Percentiles rank a stretch among this genome's conserved stretches.
phyloP scores from a whole-genome alignment of 2,888 invertebrate species.

The Epinotia ramella region DNA sequence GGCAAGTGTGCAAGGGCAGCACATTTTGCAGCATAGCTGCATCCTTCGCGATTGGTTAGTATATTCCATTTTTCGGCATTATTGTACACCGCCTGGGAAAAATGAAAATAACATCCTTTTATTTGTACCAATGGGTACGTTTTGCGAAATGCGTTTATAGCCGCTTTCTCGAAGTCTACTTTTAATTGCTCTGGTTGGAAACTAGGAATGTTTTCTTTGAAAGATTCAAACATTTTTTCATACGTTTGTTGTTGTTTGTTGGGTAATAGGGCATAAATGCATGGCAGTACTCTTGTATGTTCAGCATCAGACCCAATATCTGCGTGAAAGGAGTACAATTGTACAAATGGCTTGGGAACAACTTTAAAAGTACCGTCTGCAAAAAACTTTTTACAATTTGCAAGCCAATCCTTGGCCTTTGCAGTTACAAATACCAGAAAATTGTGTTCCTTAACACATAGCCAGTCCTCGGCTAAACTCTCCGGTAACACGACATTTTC shows the following conservation, averaged over 20 bases:
- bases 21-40: neutral
- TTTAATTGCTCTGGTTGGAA: constrained; percentile 25
- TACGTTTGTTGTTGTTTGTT: neutral
- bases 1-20: too few relatives aligned
- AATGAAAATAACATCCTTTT: constrained; percentile 10
- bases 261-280: neutral
- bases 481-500: constrained; percentile 3
- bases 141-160: constrained; percentile 17
- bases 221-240: constrained; percentile 5
- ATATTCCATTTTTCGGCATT: constrained; percentile 2
- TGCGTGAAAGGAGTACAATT: constrained; percentile 20
- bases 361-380: constrained; percentile 7
- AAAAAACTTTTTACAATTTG: constrained; percentile 3
- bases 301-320: constrained; percentile 11
- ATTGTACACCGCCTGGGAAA: constrained; percentile 15
- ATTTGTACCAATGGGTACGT: constrained; percentile 9
- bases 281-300: neutral
- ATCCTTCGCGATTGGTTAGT: neutral
- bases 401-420: neutral
- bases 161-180: constrained; percentile 21
- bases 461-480: constrained; percentile 18
- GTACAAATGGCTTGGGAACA: constrained; percentile 1
- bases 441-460: constrained; percentile 8
- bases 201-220: constrained; percentile 11
- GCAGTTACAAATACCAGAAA: neutral